phyloP scores from a whole-genome alignment of 1,140 invertebrate species.

The Macrobrachium nipponense region DNA sequence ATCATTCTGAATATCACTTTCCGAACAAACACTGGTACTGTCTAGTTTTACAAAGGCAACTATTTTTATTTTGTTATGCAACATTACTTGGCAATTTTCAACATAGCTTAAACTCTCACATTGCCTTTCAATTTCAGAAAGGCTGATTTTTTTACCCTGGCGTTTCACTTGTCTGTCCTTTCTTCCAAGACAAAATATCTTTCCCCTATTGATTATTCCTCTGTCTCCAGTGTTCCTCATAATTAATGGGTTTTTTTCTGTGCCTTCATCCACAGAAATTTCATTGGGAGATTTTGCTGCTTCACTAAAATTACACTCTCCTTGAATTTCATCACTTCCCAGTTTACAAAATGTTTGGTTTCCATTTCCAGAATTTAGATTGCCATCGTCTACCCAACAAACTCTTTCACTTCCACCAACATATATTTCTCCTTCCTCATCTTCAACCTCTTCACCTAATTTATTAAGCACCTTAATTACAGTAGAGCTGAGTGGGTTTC shows the following conservation, averaged over 20 bases:
- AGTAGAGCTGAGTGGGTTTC: conserved; percentile 29
- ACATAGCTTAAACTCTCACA: conserved; percentile 27
- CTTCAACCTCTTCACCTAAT: conserved; percentile 14
- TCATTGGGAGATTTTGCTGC: too few relatives aligned
- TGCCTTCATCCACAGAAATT: too few relatives aligned
- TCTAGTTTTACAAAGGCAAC: conserved; percentile 15
- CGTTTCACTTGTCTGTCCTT: conserved; percentile 29
- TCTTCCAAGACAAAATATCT: conserved; percentile 45
- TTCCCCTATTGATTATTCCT: conserved; percentile 23
- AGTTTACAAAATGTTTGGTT: neutral
- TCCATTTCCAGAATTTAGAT: neutral
- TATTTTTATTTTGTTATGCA: conserved; percentile 19
- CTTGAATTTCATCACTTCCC: too few relatives aligned
- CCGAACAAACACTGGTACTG: neutral
- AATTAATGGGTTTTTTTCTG: neutral
- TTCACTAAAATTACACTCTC: too few relatives aligned
- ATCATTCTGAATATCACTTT: conserved; percentile 16
- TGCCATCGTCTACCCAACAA: conserved; percentile 41
- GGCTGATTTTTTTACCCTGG: conserved; percentile 46
- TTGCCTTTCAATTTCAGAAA: conserved; percentile 33
- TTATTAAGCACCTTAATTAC: conserved; percentile 22
- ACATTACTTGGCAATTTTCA: conserved; percentile 16
- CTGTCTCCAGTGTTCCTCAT: conserved; percentile 39
- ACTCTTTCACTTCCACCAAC: conserved; percentile 30
- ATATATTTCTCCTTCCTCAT: conserved; percentile 44